These are phyloP conservation scores for Danaus plexippus DNA, from an alignment of 1,140 invertebrate genomes.

Conservation along the genomic window DNA sequence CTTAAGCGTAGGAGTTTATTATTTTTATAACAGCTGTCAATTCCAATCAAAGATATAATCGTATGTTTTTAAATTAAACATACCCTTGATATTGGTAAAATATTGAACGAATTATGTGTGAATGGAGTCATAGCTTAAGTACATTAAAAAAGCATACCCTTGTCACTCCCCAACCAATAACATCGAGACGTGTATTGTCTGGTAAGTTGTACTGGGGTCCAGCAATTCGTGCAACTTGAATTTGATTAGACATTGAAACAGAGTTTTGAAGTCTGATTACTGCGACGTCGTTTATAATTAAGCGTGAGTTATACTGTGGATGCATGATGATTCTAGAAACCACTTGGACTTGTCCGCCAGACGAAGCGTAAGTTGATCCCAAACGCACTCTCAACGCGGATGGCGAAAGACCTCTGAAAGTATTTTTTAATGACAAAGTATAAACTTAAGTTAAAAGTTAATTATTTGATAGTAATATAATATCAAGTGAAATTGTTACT, in stretches of 20 bases:
- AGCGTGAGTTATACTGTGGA: constrained; percentile 50
- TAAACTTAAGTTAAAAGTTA: neutral
- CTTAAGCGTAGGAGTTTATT: too few species aligned
- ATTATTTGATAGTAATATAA: neutral
- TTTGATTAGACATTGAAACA: constrained; percentile 7
- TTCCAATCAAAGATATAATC: too few species aligned
- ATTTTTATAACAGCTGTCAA: too few species aligned
- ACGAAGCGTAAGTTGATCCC: constrained; percentile 36
- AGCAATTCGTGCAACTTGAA: constrained; percentile 21
- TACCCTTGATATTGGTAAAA: too few species aligned
- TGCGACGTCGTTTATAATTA: constrained; percentile 75
- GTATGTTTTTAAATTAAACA: too few species aligned
- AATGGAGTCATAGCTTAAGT: too few species aligned
- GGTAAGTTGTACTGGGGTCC: constrained; percentile 28
- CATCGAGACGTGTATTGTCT: constrained; percentile 50
- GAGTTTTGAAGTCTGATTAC: constrained; percentile 12
- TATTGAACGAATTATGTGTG: too few species aligned
- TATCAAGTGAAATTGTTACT: neutral
- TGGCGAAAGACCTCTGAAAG: constrained; percentile 8
- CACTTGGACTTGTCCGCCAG: constrained; percentile 47
- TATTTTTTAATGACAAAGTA: neutral
- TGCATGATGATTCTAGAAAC: constrained; percentile 64
- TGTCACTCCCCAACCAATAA: constrained; percentile 73
- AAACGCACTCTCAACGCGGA: constrained; percentile 31
- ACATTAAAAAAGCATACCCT: constrained; percentile 32